phyloP scores from a whole-genome alignment of 2,113 vertebrate genomes.

The Neogale vison region DNA sequence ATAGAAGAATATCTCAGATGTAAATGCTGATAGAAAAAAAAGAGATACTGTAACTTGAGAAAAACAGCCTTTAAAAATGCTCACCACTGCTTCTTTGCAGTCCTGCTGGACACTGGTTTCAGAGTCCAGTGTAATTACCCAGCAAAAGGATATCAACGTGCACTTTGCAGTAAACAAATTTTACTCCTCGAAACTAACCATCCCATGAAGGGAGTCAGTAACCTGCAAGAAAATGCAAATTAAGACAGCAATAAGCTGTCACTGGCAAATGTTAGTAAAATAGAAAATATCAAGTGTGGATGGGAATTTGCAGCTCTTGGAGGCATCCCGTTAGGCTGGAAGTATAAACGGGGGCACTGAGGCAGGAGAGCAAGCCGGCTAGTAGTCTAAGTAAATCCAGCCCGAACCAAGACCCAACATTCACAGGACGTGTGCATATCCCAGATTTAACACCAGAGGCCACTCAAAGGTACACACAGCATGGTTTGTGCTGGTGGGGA shows the following conservation, averaged over 20 bases:
- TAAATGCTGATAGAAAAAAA: constrained; percentile 62
- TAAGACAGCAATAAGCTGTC: neutral
- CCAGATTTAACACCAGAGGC: neutral
- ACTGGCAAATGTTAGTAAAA: neutral
- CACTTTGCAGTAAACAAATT: neutral
- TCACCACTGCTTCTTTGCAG: neutral
- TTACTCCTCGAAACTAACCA: neutral
- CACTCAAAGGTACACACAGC: neutral
- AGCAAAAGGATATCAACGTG: neutral
- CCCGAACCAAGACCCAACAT: fast-evolving
- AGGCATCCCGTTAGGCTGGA: neutral
- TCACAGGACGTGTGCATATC: neutral
- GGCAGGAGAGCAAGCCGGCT: neutral
- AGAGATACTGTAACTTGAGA: neutral
- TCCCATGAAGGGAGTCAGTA: neutral
- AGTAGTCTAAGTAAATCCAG: neutral
- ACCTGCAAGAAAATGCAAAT: neutral
- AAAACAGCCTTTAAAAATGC: constrained; percentile 48
- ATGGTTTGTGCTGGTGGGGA: neutral
- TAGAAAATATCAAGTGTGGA: neutral
- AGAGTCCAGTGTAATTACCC: neutral
- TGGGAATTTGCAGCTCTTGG: neutral
- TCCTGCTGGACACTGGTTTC: fast-evolving
- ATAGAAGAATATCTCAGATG: constrained; percentile 75
- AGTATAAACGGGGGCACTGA: fast-evolving